Base-by-base conservation (phyloP, 1,140 invertebrate species). In the Chironomus striatipennis region DNA sequence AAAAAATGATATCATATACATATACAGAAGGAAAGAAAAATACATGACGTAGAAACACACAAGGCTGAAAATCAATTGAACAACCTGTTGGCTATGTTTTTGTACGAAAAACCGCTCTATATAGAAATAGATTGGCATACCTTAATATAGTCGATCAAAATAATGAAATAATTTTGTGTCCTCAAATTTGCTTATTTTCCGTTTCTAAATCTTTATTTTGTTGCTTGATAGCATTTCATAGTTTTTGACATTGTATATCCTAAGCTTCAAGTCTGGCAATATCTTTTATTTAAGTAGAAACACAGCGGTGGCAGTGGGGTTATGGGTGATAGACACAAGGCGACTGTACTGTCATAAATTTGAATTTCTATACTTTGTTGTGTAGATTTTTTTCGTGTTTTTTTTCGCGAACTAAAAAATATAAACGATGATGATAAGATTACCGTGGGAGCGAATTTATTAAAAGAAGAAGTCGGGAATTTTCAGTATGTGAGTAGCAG, bases 161-260 rank as follows among this genome's bases (percentile, higher is more conserved):
- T 70, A 70, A 70, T 70, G 65, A 70, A 70, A 70, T 70, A 70
- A 70, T 70, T 15, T 21, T 34, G n/a, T 15, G 47, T 57, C n/a
- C 47, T 57, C 12, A 57, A 57, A 57, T 57, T 57, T 57, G 47
- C n/a, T 47, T 15, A n/a, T n/a, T 57, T 57, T 57, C n/a, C n/a
- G 12, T 57, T 57, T 0, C 47, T n/a, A 57, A n/a, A 12, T 12
- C 47, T n/a, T n/a, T 57, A 5, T 12, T 57, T 57, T 57, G 47
- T 34, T 34, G 12, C 12, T 57, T 3, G 43, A 9, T 47, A 15
- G 43, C 8, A 47, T 47, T 2, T 8, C 2, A 47, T 47, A 15
- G 43, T 57, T 57, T 57, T 57, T 57, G 47, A 34, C 24, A 34
- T 34, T 34, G 24, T 34, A 5, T 34, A 34, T 34, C 24, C 24